Evolutionary conservation across 2,113 vertebrate species (phyloP).

Genomic region (Pelvicachromis taeniatus): DNA sequence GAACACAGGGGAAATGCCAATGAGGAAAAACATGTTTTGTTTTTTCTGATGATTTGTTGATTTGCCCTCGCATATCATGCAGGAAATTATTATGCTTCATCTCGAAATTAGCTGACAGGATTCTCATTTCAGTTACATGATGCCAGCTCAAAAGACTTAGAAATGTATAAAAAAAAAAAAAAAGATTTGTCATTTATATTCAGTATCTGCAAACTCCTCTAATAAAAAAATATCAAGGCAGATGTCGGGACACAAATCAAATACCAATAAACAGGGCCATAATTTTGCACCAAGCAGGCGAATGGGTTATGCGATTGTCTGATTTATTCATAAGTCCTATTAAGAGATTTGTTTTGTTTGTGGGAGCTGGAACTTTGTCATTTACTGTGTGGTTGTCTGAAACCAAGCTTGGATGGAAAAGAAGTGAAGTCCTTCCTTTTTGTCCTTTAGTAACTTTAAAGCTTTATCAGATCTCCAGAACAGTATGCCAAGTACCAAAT

Average conservation of each 20-base stretch:
- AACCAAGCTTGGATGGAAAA: background rate
- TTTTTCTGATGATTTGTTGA: background rate
- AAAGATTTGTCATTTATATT: background rate
- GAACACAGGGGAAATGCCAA: background rate
- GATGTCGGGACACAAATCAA: background rate
- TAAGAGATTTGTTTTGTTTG: background rate
- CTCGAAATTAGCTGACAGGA: background rate
- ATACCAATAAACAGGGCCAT: background rate
- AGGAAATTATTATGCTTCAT: background rate
- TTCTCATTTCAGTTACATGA: background rate
- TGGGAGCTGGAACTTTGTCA: background rate
- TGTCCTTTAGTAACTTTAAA: background rate
- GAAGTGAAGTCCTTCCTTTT: background rate
- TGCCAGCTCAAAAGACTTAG: background rate
- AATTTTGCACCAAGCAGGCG: background rate
- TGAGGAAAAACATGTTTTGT: background rate
- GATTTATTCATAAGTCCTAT: background rate
- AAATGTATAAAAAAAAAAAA: no score
- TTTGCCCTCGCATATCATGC: background rate
- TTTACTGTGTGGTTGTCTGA: background rate
- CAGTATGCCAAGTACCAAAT: background rate
- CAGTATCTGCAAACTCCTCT: background rate
- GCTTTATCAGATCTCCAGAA: background rate
- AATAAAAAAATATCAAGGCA: background rate
- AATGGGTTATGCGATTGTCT: background rate